Evolutionary conservation across 2,797 vertebrate species (phyloP), one percentile per base, ranked within the genome.

Genomic region (Gadopsis bispinosus): DNA sequence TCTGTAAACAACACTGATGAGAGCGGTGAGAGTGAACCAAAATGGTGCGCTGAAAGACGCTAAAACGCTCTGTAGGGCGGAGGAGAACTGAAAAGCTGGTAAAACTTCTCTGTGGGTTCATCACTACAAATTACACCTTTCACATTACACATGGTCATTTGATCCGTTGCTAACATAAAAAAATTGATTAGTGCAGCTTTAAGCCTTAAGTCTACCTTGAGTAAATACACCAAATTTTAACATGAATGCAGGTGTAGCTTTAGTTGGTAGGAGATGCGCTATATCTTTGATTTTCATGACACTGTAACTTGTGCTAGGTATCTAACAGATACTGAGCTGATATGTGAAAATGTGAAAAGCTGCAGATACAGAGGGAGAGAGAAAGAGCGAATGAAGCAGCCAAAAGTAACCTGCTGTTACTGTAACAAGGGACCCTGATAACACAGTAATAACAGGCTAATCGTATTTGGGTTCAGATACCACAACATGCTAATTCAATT

Each of bases 401-500:
- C 92, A 93, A 88, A 90, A 93, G 91, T 93, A 94, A 93, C 93
- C 93, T 93, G 93, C 93, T 93, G 92, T 91, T 94, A 91, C 87
- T 80, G 92, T 92, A 93, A 92, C 93, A 84, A 88, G 92, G 91
- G 93, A 94, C 89, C 85, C 87, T 80, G 93, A 95, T 95, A 95
- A 95, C 94, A 91, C 87, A 92, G 93, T 94, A 94, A 95, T 95
- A 95, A 94, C 93, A 87, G 87, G 92, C 92, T 94, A 94, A 95
- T 95, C 94, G 91, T 94, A 93, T 95, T 95, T 95, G 92, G 91
- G 94, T 94, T 94, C 91, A 95, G 93, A 95, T 94, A 95, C 88
- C 94, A 93, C 94, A 95, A 95, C 94, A 94, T 93, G 92, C 93
- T 95, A 95, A 95, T 95, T 95, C 92, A 95, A 95, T 95, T 94